Evolutionary conservation across 2,888 invertebrate genomes (phyloP).

Genomic region (Brachylomia viminalis): DNA sequence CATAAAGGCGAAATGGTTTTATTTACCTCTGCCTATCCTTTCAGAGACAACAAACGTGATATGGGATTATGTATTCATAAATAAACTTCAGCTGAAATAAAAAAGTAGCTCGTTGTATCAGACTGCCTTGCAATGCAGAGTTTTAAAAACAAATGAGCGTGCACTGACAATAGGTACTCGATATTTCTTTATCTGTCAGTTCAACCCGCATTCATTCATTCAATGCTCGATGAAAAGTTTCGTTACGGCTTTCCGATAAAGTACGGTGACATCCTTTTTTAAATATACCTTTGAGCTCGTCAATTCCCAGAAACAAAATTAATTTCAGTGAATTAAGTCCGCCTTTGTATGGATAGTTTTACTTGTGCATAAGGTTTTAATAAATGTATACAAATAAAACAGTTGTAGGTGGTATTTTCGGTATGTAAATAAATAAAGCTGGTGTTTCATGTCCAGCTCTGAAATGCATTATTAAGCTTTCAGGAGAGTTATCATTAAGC

Average conservation of each 20-base stretch:
- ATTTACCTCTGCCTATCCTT: not conserved
- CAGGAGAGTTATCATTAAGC: not conserved
- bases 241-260: constrained; percentile 22
- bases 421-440: too few relatives aligned
- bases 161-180: constrained; percentile 4
- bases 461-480: too few relatives aligned
- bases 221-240: constrained; percentile 12
- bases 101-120: not conserved
- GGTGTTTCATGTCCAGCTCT: too few relatives aligned
- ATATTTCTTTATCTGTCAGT: constrained; percentile 19
- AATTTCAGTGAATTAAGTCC: not conserved
- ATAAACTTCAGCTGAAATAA: not conserved
- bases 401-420: not conserved
- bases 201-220: constrained; percentile 14
- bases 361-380: too few relatives aligned
- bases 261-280: not conserved
- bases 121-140: not conserved
- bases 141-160: constrained; percentile 11
- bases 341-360: not conserved
- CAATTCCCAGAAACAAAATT: not conserved
- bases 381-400: not conserved
- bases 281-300: not conserved
- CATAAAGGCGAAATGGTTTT: not conserved
- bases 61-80: not conserved
- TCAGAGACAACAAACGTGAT: not conserved